phyloP scores from a whole-genome alignment of 35 echinoderm and acorn worm species.

The Ptychodera flava region DNA sequence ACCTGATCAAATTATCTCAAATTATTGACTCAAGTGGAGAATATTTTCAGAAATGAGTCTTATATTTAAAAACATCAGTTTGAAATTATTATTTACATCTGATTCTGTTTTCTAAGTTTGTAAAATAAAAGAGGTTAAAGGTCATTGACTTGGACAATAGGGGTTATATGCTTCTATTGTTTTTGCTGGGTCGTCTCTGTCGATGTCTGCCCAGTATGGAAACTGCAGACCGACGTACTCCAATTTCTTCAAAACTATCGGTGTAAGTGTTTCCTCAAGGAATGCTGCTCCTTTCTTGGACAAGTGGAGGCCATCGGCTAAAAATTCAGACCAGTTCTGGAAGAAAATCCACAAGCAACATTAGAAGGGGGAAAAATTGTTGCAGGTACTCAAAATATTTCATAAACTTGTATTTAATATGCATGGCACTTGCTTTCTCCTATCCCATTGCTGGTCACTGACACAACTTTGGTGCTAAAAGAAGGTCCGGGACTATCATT shows the following conservation, averaged over 20 bases:
- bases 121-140: too few relatives aligned
- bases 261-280: slow-evolving; percentile 14
- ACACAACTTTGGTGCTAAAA: too few relatives aligned
- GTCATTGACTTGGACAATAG: neutral
- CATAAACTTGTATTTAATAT: neutral
- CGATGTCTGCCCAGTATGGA: slow-evolving; percentile 46
- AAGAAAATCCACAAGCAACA: slow-evolving; percentile 4
- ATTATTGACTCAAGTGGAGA: too few relatives aligned
- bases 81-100: too few relatives aligned
- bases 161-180: neutral
- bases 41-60: too few relatives aligned
- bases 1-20: too few relatives aligned
- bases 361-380: neutral
- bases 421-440: neutral
- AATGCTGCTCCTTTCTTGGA: slow-evolving; percentile 17
- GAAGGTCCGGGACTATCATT: too few relatives aligned
- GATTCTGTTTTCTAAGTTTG: too few relatives aligned
- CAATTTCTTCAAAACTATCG: slow-evolving; percentile 18
- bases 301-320: slow-evolving; percentile 28
- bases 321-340: slow-evolving; percentile 36
- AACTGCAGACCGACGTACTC: slow-evolving; percentile 8
- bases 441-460: too few relatives aligned
- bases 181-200: slow-evolving; percentile 15
- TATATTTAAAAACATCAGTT: too few relatives aligned
- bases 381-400: neutral